These are phyloP conservation scores for Dromius quadrimaculatus DNA, from an alignment of 2,888 invertebrate genomes.

Conservation along the genomic window DNA sequence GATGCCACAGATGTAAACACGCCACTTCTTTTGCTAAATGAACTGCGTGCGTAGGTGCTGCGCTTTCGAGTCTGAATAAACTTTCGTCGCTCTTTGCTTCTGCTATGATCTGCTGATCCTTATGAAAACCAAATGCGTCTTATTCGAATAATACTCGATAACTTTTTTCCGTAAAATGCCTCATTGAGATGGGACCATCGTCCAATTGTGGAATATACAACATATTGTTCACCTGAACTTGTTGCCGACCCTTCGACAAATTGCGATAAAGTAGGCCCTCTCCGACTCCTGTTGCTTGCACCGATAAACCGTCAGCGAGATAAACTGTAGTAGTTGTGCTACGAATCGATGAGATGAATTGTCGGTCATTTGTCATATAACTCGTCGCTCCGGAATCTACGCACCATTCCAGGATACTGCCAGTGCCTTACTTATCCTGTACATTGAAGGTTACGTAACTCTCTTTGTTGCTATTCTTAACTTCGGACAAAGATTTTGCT, in stretches of 20 bases:
- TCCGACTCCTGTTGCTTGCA: conserved; percentile 5
- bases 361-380: conserved; percentile 10
- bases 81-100: not conserved
- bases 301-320: conserved; percentile 6
- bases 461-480: no score
- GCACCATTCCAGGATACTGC: not conserved
- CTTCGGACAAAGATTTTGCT: not conserved
- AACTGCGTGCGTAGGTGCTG: not conserved
- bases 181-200: not conserved
- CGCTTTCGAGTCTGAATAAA: not conserved
- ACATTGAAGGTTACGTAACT: no score
- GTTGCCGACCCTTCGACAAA: not conserved
- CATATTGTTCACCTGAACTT: not conserved
- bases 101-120: not conserved
- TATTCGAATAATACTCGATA: no score
- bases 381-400: conserved; percentile 12
- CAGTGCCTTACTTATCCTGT: not conserved
- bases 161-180: no score
- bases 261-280: not conserved
- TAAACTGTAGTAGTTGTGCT: conserved; percentile 1
- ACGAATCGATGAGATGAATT: not conserved
- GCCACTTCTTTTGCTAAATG: not conserved
- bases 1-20: no score
- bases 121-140: no score
- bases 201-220: conserved; percentile 5